A percentile compares a stretch with the other conserved stretches of the same genome.
These are phyloP conservation scores for Capra hircus DNA, from an alignment of 2,113 vertebrate species.

Conservation along the genomic window DNA sequence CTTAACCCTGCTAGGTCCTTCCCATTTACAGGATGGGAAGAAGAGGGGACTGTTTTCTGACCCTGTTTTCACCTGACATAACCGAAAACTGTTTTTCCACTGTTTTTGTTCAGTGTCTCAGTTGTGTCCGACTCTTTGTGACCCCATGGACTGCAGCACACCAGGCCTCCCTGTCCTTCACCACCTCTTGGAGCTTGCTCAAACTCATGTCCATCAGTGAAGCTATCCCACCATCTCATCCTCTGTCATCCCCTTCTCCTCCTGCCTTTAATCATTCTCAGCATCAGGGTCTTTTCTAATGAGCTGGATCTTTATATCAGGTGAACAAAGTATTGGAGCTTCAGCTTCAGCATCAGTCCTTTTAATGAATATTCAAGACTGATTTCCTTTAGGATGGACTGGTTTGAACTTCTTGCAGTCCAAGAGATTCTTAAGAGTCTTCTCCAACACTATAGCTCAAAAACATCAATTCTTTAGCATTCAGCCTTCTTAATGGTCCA, in stretches of 20 bases:
- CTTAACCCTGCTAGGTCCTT: background rate
- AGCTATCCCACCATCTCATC: background rate
- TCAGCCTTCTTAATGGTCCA: background rate
- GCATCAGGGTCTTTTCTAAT: background rate
- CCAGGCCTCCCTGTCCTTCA: background rate
- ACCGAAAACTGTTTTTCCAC: background rate
- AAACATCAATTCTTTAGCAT: background rate
- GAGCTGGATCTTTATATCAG: background rate
- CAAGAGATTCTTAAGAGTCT: background rate
- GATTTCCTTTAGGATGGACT: background rate
- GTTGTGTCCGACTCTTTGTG: fast-evolving
- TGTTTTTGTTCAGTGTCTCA: background rate
- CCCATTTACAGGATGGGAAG: background rate
- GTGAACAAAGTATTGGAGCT: background rate
- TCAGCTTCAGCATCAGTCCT: background rate
- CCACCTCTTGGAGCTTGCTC: background rate
- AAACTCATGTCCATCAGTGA: background rate
- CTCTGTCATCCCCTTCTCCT: background rate
- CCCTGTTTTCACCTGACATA: background rate
- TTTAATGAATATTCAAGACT: background rate
- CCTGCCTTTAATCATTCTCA: background rate
- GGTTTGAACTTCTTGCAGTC: background rate
- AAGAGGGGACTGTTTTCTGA: background rate
- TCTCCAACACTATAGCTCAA: background rate
- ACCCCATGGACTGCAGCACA: background rate